phyloP scores from a whole-genome alignment of 2,113 vertebrate genomes.

The Eulemur macaco region DNA sequence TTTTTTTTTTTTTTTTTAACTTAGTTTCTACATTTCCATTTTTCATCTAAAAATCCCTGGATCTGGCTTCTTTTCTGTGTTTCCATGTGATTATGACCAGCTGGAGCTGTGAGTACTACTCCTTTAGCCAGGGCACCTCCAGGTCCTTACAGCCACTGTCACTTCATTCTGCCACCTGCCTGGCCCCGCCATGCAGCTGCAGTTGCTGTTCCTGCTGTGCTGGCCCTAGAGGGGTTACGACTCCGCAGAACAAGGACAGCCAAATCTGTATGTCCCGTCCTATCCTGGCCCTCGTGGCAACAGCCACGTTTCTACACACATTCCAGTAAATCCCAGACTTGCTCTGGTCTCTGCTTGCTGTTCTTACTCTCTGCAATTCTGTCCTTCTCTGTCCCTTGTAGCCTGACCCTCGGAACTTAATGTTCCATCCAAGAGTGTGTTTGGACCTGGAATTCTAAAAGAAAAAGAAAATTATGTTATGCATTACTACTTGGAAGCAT shows the following conservation, averaged over 20 bases:
- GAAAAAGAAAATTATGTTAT: background rate
- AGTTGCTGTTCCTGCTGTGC: background rate
- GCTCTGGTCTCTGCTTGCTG: rapidly evolving
- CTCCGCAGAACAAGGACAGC: background rate
- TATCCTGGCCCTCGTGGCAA: rapidly evolving
- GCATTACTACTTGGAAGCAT: background rate
- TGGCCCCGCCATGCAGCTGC: no score
- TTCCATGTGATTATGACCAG: rapidly evolving
- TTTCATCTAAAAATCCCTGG: background rate
- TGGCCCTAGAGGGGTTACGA: rapidly evolving
- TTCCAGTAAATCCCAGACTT: rapidly evolving
- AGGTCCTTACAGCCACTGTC: background rate
- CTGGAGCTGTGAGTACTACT: rapidly evolving
- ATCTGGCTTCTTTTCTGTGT: background rate
- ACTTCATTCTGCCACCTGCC: background rate
- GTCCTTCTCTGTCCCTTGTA: no score
- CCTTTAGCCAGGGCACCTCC: rapidly evolving
- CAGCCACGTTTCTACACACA: rapidly evolving
- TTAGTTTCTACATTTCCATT: background rate
- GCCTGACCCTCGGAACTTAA: background rate
- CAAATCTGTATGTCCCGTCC: rapidly evolving
- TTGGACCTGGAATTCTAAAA: background rate
- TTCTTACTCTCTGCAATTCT: rapidly evolving
- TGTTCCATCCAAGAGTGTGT: background rate
- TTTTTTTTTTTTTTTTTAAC: background rate